Evolutionary conservation across 2,113 vertebrate species (phyloP).

Genomic region (Grammomys surdaster): DNA sequence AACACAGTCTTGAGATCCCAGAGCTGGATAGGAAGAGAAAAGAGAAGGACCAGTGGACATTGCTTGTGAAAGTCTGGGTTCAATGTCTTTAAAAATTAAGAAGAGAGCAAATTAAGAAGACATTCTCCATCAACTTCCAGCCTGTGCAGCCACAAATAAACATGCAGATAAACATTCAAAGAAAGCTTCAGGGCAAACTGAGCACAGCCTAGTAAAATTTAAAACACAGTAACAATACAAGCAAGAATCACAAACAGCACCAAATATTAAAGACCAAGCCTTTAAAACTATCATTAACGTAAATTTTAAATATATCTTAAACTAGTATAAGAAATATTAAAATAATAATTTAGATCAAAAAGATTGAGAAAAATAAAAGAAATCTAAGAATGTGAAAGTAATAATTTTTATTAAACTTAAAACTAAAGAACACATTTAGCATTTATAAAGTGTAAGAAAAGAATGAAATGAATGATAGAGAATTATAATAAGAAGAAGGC

Average conservation of each 20-base stretch:
- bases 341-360: background rate
- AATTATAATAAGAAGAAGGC: background rate
- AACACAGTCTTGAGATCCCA: background rate
- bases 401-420: background rate
- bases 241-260: background rate
- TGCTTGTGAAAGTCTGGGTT: too few species aligned
- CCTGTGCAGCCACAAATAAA: background rate
- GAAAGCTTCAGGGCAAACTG: background rate
- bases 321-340: background rate
- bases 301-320: background rate
- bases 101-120: background rate
- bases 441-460: background rate
- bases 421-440: background rate
- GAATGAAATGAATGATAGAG: background rate
- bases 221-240: constrained; percentile 21
- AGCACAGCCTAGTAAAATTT: background rate
- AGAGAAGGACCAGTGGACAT: background rate
- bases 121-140: too few species aligned
- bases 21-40: background rate
- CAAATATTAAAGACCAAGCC: background rate
- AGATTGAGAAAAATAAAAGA: background rate
- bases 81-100: background rate
- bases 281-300: background rate
- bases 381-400: background rate
- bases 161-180: background rate